Conservation (phyloP, 2,113 vertebrate genomes). For the Crotalus viridis region DNA sequence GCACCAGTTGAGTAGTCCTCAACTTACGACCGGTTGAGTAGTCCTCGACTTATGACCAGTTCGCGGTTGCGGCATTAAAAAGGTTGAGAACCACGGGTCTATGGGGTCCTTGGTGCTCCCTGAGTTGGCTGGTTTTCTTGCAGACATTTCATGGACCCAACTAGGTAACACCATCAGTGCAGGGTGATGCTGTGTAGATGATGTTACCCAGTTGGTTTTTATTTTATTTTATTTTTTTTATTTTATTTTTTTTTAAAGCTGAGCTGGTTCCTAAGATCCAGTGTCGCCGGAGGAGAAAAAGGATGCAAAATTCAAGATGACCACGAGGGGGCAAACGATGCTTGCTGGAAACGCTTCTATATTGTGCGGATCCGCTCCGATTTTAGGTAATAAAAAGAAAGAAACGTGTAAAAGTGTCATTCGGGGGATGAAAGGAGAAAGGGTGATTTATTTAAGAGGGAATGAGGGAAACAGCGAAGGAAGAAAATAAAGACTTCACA, state of each 20-base stretch:
- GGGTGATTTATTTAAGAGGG: neutral
- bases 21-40: too few relatives aligned
- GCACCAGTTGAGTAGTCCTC: too few relatives aligned
- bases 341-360: neutral
- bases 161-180: too few relatives aligned
- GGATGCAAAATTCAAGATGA: neutral
- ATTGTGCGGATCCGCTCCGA: rapidly evolving
- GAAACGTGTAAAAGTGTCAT: neutral
- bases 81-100: too few relatives aligned
- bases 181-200: too few relatives aligned
- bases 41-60: too few relatives aligned
- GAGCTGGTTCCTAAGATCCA: neutral
- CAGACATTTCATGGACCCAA: too few relatives aligned
- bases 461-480: neutral
- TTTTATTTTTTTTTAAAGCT: neutral
- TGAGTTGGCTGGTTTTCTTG: too few relatives aligned
- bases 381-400: neutral
- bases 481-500: neutral
- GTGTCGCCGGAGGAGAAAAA: rapidly evolving
- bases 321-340: neutral
- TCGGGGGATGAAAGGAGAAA: neutral
- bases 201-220: too few relatives aligned
- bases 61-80: too few relatives aligned
- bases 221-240: neutral
- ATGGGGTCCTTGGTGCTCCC: too few relatives aligned